These are phyloP conservation scores for Hoplodrina blanda DNA, from an alignment of 2,888 invertebrate genomes.

Conservation along the genomic window DNA sequence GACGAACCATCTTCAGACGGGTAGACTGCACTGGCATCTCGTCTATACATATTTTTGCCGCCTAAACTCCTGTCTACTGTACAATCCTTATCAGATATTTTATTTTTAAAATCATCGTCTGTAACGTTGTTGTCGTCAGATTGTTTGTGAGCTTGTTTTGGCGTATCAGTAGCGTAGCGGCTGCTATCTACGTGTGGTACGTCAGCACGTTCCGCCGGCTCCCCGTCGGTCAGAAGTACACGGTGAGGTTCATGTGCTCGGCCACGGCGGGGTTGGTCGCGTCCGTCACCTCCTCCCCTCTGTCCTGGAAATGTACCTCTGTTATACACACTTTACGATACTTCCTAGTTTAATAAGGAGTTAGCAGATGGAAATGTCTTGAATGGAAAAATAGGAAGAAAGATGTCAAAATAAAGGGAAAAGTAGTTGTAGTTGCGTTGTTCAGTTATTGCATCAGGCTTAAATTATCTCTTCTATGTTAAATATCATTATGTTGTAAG, in stretches of 20 bases:
- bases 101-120: slow-evolving; percentile 2
- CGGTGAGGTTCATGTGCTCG: slow-evolving; percentile 93
- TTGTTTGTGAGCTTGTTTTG: neutral
- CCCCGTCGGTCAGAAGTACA: slow-evolving; percentile 90
- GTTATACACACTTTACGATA: slow-evolving; percentile 62
- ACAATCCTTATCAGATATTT: neutral
- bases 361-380: slow-evolving; percentile 34
- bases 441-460: neutral
- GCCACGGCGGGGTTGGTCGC: slow-evolving; percentile 82
- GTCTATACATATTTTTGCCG: neutral
- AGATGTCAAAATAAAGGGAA: neutral
- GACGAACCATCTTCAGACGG: neutral
- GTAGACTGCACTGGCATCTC: neutral
- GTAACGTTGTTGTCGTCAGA: neutral
- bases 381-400: slow-evolving; percentile 30
- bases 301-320: slow-evolving; percentile 76
- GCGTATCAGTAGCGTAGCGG: neutral
- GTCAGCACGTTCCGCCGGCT: slow-evolving; percentile 14
- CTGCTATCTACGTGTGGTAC: neutral
- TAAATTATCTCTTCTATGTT: neutral
- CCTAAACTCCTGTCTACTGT: neutral
- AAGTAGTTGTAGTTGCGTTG: slow-evolving; percentile 11
- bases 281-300: slow-evolving; percentile 76
- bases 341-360: slow-evolving; percentile 12
- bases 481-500: neutral